Percentiles rank a stretch among this genome's conserved stretches.
These are phyloP conservation scores for Megalurothrips usitatus DNA, from an alignment of 2,888 invertebrate species.

Conservation along the genomic window DNA sequence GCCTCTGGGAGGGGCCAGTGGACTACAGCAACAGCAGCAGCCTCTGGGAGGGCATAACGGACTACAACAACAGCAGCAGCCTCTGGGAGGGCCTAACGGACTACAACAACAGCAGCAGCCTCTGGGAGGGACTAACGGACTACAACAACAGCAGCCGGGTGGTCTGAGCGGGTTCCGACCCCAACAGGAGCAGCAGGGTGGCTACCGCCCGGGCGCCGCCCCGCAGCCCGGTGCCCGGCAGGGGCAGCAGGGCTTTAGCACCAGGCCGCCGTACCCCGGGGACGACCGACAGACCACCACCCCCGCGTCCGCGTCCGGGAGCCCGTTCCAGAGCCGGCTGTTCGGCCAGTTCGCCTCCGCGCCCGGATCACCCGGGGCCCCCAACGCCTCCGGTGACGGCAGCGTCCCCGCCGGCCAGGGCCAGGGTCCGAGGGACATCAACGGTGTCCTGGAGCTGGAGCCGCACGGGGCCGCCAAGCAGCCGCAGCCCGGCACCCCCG, in stretches of 20 bases:
- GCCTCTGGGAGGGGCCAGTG: not conserved
- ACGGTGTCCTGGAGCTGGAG: conserved; percentile 2
- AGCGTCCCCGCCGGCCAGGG: not conserved
- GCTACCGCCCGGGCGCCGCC: not conserved
- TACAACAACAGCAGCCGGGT: not conserved
- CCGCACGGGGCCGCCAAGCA: not conserved
- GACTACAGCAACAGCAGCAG: not conserved
- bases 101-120: not conserved
- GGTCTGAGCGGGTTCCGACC: not conserved
- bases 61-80: not conserved
- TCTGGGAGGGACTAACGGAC: too few relatives aligned
- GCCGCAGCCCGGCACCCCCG: not conserved
- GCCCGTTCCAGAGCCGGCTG: not conserved
- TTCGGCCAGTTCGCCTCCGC: not conserved
- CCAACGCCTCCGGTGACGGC: too few relatives aligned
- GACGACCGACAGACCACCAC: not conserved
- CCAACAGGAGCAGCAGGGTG: not conserved
- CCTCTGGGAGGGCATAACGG: not conserved
- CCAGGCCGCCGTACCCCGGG: not conserved
- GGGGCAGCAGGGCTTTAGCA: conserved; percentile 11
- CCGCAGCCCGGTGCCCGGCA: not conserved
- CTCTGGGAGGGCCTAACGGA: not conserved
- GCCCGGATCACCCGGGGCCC: not conserved
- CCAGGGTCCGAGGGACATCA: not conserved
- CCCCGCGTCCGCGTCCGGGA: not conserved